Evolutionary conservation across 2,113 vertebrate genomes (phyloP).

Genomic region (Ptilorrhoa leucosticta): DNA sequence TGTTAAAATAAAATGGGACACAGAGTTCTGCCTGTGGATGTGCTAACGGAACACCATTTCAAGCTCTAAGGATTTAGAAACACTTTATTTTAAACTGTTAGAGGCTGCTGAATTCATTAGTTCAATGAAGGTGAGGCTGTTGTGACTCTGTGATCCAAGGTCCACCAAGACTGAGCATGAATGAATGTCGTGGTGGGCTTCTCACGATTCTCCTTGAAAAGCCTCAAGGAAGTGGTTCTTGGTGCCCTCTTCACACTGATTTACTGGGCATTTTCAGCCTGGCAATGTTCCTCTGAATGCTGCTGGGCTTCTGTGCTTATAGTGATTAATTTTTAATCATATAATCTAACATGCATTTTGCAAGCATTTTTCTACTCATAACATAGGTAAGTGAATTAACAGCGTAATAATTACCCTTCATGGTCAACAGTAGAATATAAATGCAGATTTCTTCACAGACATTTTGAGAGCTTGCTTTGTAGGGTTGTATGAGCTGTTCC

Average conservation of each 20-base stretch:
- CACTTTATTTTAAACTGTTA: neutral
- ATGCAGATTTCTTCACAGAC: neutral
- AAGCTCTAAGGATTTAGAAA: neutral
- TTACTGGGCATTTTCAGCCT: neutral
- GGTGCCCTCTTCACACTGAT: rapidly evolving
- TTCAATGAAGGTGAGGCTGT: neutral
- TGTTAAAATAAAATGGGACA: neutral
- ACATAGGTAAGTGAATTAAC: neutral
- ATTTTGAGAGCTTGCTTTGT: neutral
- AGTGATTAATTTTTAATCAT: neutral
- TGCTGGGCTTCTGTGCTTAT: neutral
- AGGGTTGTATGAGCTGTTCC: neutral
- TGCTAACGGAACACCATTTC: neutral
- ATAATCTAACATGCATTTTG: neutral
- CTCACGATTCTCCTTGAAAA: neutral
- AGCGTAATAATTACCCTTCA: neutral
- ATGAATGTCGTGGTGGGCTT: neutral
- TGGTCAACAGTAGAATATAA: neutral
- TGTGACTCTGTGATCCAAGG: neutral
- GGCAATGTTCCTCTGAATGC: neutral
- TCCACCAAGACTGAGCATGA: neutral
- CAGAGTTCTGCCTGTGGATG: neutral
- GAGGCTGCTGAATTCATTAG: neutral
- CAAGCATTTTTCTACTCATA: neutral
- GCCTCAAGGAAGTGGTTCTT: neutral